These are phyloP conservation scores for Mactromeris polynyma DNA, from an alignment of 2,888 invertebrate species.

Conservation along the genomic window DNA sequence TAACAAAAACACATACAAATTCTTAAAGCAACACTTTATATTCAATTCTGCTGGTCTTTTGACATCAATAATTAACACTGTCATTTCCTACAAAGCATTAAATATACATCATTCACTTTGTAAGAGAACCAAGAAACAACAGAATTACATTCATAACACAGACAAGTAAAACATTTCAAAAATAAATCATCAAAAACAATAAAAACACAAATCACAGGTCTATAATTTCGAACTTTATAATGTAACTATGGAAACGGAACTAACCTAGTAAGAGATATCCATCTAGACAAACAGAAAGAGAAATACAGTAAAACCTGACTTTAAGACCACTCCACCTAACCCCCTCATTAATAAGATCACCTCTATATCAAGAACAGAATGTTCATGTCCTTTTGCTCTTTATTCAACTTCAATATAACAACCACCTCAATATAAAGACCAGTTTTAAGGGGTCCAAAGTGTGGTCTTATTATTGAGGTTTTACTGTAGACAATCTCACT, in stretches of 20 bases:
- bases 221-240: neutral
- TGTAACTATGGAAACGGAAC: neutral
- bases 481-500: too few species aligned
- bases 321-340: too few species aligned
- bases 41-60: neutral
- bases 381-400: too few species aligned
- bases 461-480: too few species aligned
- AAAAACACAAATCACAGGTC: neutral
- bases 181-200: neutral
- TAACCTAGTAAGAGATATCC: too few species aligned
- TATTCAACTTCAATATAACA: too few species aligned
- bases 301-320: too few species aligned
- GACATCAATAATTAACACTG: neutral
- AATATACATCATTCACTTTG: neutral
- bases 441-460: too few species aligned
- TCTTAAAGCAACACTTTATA: constrained; percentile 12
- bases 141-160: neutral
- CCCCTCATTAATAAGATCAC: too few species aligned
- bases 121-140: neutral
- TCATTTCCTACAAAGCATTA: neutral
- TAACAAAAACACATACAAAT: neutral
- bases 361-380: too few species aligned
- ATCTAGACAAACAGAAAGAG: too few species aligned
- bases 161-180: constrained; percentile 6
- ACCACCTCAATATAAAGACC: too few species aligned